These are phyloP conservation scores for Orthosia cruda DNA, from an alignment of 2,888 invertebrate genomes.

Conservation along the genomic window DNA sequence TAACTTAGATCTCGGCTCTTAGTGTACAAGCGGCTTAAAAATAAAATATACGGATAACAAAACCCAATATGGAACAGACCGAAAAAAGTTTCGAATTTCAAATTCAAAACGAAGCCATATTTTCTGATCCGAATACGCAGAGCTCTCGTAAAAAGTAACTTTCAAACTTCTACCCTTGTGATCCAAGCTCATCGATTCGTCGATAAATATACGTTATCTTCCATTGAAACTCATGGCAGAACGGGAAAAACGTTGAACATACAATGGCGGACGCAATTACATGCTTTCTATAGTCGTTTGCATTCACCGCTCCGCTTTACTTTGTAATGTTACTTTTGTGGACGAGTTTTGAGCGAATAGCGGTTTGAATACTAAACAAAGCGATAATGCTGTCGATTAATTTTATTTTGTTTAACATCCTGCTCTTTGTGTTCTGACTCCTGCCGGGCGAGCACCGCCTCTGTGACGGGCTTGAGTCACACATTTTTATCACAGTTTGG, in stretches of 20 bases:
- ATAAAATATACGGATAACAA: slow-evolving; percentile 10
- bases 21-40: neutral
- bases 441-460: too few species aligned
- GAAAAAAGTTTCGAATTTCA: slow-evolving; percentile 46
- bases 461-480: too few species aligned
- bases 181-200: slow-evolving; percentile 51
- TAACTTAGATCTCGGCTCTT: too few species aligned
- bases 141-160: slow-evolving; percentile 47
- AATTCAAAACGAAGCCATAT: slow-evolving; percentile 50
- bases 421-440: too few species aligned
- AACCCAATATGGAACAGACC: neutral
- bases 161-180: slow-evolving; percentile 41
- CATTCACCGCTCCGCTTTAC: slow-evolving; percentile 78
- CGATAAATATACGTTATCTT: slow-evolving; percentile 61
- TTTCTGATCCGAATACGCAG: slow-evolving; percentile 28
- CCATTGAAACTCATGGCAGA: slow-evolving; percentile 54
- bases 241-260: slow-evolving; percentile 64
- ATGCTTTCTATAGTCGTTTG: slow-evolving; percentile 76
- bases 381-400: too few species aligned
- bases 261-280: slow-evolving; percentile 81
- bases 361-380: neutral
- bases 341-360: slow-evolving; percentile 35
- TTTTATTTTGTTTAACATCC: too few species aligned
- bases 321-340: slow-evolving; percentile 70
- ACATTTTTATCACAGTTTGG: too few species aligned